These are phyloP conservation scores for Heliconius hortense DNA, from an alignment of 2,888 invertebrate genomes.

Conservation along the genomic window DNA sequence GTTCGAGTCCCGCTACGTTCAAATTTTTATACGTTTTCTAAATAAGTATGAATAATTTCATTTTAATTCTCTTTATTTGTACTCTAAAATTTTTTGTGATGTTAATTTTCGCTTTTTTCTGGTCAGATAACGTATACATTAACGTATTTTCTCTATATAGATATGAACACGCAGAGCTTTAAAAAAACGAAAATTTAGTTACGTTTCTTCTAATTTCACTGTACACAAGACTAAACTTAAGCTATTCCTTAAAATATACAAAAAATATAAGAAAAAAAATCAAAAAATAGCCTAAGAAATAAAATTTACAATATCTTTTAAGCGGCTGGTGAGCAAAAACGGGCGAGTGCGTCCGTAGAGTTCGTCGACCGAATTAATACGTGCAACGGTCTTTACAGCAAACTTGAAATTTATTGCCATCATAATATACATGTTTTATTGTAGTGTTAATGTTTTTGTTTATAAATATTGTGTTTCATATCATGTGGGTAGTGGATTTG, in stretches of 20 bases:
- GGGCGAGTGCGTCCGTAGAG: constrained; percentile 34
- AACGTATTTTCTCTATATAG: neutral
- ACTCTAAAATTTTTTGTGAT: too few relatives aligned
- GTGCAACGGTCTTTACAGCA: constrained; percentile 38
- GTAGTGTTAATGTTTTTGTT: constrained; percentile 21
- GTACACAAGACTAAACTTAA: too few relatives aligned
- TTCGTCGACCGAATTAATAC: constrained; percentile 41
- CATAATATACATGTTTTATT: constrained; percentile 27
- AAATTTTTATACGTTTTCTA: too few relatives aligned
- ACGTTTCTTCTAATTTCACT: neutral
- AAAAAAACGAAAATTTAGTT: neutral
- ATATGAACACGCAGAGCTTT: neutral
- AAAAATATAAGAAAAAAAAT: neutral
- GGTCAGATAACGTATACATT: too few relatives aligned
- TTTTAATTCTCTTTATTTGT: too few relatives aligned
- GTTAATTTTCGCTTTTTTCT: too few relatives aligned
- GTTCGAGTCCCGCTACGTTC: too few relatives aligned
- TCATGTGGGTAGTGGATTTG: neutral
- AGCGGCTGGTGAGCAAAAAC: constrained; percentile 40
- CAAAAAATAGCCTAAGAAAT: constrained; percentile 25
- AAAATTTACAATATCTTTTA: constrained; percentile 26
- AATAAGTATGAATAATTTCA: too few relatives aligned
- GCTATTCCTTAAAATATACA: neutral
- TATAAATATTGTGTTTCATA: constrained; percentile 2
- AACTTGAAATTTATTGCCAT: constrained; percentile 33